Evolutionary conservation across 2,888 invertebrate species (phyloP), one percentile per base, ranked within the genome.

Genomic region (Orgyia antiqua): DNA sequence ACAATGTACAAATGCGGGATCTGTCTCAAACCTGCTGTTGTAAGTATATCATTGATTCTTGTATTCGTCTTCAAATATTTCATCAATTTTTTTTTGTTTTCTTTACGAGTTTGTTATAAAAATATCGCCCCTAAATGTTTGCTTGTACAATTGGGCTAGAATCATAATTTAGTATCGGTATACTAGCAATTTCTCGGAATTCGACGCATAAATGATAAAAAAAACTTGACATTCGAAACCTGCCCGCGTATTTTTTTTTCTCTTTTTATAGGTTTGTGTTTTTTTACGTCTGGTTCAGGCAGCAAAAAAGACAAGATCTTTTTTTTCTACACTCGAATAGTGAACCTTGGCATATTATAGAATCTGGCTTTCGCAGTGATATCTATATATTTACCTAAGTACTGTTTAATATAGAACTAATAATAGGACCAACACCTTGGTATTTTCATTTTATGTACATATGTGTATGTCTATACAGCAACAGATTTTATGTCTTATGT

Each of bases 201-300:
- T 37, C 47, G 42, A 41, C 39, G 51, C 45, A 51, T 49, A 55
- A 32, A 60, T 57, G 58, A 57, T 66, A 66, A 68, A 73, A 79
- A 71, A 72, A 70, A 68, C 67, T 63, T 47, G 52, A 73, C 67
- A 70, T 75, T 74, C 71, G 71, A 78, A 83, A 83, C 82, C 79
- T 73, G 82, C 82, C 79, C 77, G 83, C 79, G 70, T 72, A 74
- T 78, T 80, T 83, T 84, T 79, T 78, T 79, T 76, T 68, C 59
- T 63, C 67, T 61, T 61, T 52, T 46, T 59, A 60, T 62, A 67
- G 62, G 68, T 60, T 68, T 58, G 61, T 61, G 76, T 75, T 82
- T 84, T 78, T 83, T 83, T 79, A 69, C 73, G 83, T 83, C 82
- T 83, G 83, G 77, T 78, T 73, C 73, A 51, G 70, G 70, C 68